Evolutionary conservation across 2,888 invertebrate species (phyloP).

Genomic region (Loripinus fragilis): DNA sequence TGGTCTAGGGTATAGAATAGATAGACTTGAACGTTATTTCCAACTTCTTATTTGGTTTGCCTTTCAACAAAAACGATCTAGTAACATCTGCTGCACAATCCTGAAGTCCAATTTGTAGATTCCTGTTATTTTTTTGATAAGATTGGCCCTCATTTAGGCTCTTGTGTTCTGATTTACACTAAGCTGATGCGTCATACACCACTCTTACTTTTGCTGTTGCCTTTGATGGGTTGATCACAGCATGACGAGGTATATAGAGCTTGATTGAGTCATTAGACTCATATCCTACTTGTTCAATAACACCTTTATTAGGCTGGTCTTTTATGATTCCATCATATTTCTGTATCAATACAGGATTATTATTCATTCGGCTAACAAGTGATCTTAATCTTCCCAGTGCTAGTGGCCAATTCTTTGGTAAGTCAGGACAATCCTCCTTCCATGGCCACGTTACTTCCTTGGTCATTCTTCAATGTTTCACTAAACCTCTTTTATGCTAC

Average conservation of each 20-base stretch:
- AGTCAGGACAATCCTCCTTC: not conserved
- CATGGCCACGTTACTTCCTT: not conserved
- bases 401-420: not conserved
- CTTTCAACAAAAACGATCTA: conserved; percentile 25
- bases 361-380: not conserved
- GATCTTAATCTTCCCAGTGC: not conserved
- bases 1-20: conserved; percentile 7
- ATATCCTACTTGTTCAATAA: not conserved
- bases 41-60: not conserved
- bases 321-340: not conserved
- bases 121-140: not conserved
- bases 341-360: not conserved
- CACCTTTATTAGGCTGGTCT: not conserved
- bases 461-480: too few relatives aligned
- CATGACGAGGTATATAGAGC: not conserved
- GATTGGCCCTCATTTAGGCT: not conserved
- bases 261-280: not conserved
- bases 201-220: not conserved
- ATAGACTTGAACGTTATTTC: not conserved
- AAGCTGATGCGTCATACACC: not conserved
- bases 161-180: not conserved
- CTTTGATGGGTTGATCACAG: not conserved
- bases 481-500: not conserved
- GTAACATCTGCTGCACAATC: conserved; percentile 25
- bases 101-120: not conserved